phyloP scores from a whole-genome alignment of 2,797 vertebrate species.

The Intellagama lesueurii region DNA sequence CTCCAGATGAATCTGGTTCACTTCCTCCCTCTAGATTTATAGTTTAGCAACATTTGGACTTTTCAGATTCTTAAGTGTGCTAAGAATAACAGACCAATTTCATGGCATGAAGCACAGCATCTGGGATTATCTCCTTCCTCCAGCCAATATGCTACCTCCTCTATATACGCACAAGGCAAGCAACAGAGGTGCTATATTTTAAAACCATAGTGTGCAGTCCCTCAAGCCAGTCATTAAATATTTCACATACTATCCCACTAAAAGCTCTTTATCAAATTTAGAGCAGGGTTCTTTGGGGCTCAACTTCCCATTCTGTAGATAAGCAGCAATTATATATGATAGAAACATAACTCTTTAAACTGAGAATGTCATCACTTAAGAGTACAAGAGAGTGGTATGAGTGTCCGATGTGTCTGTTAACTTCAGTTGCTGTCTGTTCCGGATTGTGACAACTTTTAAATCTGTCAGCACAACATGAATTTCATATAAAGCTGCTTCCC shows the following conservation, averaged over 20 bases:
- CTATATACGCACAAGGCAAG: conserved; percentile 68
- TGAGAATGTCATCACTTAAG: conserved; percentile 96
- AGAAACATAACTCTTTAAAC: conserved; percentile 87
- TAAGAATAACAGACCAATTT: conserved; percentile 72
- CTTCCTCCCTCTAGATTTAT: conserved; percentile 82
- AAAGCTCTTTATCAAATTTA: conserved; percentile 82
- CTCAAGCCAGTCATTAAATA: conserved; percentile 74
- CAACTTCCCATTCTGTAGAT: conserved; percentile 76
- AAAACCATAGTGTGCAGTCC: conserved; percentile 56
- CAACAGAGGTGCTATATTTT: conserved; percentile 67
- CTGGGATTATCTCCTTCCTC: conserved; percentile 61
- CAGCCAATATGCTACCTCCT: conserved; percentile 42
- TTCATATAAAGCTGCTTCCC: conserved; percentile 85
- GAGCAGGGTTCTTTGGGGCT: conserved; percentile 76
- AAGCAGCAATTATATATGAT: conserved; percentile 80
- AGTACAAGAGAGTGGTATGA: conserved; percentile 85
- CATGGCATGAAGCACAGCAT: conserved; percentile 69
- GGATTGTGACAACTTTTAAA: conserved; percentile 98
- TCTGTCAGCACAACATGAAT: conserved; percentile 94
- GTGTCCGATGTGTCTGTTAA: conserved; percentile 91
- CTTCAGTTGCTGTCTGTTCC: conserved; percentile 91
- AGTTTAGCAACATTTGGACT: conserved; percentile 75
- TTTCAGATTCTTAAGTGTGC: conserved; percentile 73
- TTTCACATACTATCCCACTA: conserved; percentile 74
- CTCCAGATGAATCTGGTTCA: conserved; percentile 68